Percentiles rank a stretch among this genome's conserved stretches.
Conservation (phyloP, 2,113 vertebrate species). For the Spilogale gracilis region DNA sequence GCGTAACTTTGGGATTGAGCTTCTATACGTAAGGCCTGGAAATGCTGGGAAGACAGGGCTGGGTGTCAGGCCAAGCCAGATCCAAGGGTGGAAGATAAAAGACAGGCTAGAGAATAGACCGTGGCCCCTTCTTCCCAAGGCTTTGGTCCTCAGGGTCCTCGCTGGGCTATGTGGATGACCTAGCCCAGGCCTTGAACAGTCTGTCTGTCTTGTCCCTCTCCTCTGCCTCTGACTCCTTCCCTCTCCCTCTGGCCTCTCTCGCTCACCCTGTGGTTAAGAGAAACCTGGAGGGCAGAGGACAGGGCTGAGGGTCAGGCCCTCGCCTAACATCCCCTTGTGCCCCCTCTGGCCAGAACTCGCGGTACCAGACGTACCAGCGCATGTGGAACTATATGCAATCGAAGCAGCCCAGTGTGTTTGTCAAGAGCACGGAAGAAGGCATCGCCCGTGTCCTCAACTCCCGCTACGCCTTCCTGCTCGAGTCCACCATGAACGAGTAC, state of each 20-base stretch:
- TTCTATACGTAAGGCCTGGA: background rate
- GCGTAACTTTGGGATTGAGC: background rate
- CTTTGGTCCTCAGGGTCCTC: background rate
- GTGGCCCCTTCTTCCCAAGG: background rate
- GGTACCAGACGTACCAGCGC: slow-evolving; percentile 96
- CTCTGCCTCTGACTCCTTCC: background rate
- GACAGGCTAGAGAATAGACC: background rate
- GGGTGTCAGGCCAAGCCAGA: background rate
- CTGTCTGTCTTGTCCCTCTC: background rate
- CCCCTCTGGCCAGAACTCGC: slow-evolving; percentile 88
- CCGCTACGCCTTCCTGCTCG: slow-evolving; percentile 94
- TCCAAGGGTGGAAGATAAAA: background rate
- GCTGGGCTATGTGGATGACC: background rate
- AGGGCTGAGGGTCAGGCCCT: background rate
- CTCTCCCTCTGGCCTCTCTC: background rate
- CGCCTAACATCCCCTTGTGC: background rate
- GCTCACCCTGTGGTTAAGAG: background rate
- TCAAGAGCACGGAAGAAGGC: slow-evolving; percentile 95
- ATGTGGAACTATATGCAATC: slow-evolving; percentile 98
- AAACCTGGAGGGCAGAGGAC: background rate
- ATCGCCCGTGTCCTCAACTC: slow-evolving; percentile 95
- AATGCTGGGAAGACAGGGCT: background rate
- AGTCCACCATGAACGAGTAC: slow-evolving; percentile 97
- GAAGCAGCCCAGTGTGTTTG: slow-evolving; percentile 95
- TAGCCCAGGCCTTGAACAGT: background rate